phyloP scores from a whole-genome alignment of 1,140 invertebrate genomes.

The Trichomalopsis sarcophagae region DNA sequence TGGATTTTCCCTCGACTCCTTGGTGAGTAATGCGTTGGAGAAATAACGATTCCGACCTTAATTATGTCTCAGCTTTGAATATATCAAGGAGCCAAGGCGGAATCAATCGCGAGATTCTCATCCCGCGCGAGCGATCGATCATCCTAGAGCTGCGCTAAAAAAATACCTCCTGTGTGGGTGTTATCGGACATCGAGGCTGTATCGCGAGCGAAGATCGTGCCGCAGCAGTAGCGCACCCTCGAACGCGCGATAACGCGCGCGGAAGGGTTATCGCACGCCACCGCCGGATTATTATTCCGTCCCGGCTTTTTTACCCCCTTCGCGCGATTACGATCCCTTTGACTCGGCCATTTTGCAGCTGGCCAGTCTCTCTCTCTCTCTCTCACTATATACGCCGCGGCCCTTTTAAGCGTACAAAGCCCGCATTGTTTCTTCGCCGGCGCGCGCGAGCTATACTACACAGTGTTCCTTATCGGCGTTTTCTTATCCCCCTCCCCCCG shows the following conservation, averaged over 20 bases:
- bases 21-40: not conserved
- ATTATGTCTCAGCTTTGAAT: constrained; percentile 24
- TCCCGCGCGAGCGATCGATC: not conserved
- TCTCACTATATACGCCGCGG: not conserved
- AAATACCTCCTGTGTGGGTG: constrained; percentile 59
- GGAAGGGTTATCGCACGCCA: constrained; percentile 72
- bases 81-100: not conserved
- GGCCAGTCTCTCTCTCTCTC: not conserved
- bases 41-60: not conserved
- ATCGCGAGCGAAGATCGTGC: constrained; percentile 58
- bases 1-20: not conserved
- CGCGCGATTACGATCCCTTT: constrained; percentile 69
- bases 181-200: constrained; percentile 69
- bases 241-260: constrained; percentile 68
- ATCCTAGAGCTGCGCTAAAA: not conserved
- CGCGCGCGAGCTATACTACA: not conserved
- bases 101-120: not conserved
- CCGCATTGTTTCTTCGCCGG: constrained; percentile 60
- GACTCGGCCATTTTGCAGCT: constrained; percentile 67
- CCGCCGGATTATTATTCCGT: constrained; percentile 67
- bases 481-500: not conserved
- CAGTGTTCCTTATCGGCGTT: constrained; percentile 22
- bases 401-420: constrained; percentile 55
- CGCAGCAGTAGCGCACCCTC: constrained; percentile 47
- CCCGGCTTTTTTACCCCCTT: constrained; percentile 49